Evolutionary conservation across 2,888 invertebrate species (phyloP), one percentile per base, ranked within the genome.

Genomic region (Phengaris arion): DNA sequence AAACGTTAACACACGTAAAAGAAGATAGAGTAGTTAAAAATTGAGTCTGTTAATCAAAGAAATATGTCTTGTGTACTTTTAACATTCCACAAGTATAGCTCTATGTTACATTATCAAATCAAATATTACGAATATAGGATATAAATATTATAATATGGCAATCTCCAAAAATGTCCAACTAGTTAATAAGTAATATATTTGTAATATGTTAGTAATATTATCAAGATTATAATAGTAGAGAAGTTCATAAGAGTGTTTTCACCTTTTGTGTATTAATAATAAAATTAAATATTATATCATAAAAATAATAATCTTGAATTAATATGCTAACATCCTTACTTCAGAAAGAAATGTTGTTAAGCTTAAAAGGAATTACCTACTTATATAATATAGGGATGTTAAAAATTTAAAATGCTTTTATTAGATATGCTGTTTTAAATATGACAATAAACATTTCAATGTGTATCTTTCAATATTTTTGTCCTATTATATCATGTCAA

Each of bases 401-500:
- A 22, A 76, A 59, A 64, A 4, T 64, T n/a, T 59, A 45, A 64
- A 68, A 59, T 68, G 74, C 74, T 70, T 59, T 76, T 64, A 74
- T 74, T 59, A 76, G 52, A 70, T 75, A 55, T 75, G 75, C 69
- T 75, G 75, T 75, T 75, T 69, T 15, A 75, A 76, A 79, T 74
- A 74, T 76, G 79, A 79, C 79, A 79, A 79, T 79, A 79, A 79
- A 77, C 79, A 76, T 78, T 82, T 80, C 80, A 82, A 80, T 79
- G 75, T 77, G 76, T 75, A 74, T 74, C 77, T 76, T 68, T 74
- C 22, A 55, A 74, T 75, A 76, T 74, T 74, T 69, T 72, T 78
- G 75, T 76, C 64, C 72, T 52, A 78, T 75, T 77, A 74, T 74
- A 84, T 86, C 82, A 81, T 83, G 88, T 89, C 87, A 91, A 87